Percentiles rank a stretch among this genome's conserved stretches.
Conservation (phyloP, 2,888 invertebrate genomes). For the Mesopsocus fuscifrons region DNA sequence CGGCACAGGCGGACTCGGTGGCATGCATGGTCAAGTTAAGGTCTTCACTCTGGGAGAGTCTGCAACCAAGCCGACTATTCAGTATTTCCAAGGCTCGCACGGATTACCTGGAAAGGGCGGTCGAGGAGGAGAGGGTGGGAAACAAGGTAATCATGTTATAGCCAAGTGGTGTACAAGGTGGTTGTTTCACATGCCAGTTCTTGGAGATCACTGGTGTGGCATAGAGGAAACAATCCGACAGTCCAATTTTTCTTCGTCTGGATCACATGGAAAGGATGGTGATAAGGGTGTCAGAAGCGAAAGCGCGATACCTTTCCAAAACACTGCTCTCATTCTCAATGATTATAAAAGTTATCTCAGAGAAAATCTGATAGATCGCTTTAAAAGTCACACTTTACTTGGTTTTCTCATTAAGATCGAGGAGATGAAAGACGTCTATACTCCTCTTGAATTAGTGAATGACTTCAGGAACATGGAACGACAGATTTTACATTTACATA, state of each 20-base stretch:
- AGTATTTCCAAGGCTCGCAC: background rate
- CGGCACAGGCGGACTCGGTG: background rate
- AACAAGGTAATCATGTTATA: background rate
- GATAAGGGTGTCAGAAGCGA: background rate
- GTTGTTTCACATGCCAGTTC: background rate
- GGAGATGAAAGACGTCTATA: background rate
- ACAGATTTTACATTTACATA: background rate
- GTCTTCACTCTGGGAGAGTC: background rate
- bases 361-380: slow-evolving; percentile 1
- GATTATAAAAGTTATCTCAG: background rate
- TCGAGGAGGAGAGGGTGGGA: background rate
- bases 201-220: background rate
- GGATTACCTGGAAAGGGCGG: background rate
- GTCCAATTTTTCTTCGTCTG: background rate
- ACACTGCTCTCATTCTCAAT: background rate
- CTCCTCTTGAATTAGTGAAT: background rate
- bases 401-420: background rate
- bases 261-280: background rate
- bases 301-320: background rate
- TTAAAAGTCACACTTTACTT: background rate
- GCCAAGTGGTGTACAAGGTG: background rate
- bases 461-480: background rate
- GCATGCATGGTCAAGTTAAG: background rate
- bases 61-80: background rate
- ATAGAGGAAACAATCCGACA: background rate